phyloP scores from a whole-genome alignment of 2,797 vertebrate genomes.

The Agapornis canus region DNA sequence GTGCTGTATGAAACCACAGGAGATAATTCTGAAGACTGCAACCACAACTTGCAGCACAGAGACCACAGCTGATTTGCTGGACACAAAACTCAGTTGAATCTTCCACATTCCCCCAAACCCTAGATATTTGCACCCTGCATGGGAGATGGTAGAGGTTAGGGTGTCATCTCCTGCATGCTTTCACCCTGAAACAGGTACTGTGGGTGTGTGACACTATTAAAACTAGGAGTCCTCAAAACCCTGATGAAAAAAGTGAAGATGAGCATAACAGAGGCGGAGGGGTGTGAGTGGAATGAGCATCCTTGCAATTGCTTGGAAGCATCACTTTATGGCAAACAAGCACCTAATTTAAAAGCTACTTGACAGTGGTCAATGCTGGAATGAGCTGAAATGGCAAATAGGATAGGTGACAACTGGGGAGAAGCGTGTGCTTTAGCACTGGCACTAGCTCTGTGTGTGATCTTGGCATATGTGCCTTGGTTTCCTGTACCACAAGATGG shows the following conservation, averaged over 20 bases:
- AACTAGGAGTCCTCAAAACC: background rate
- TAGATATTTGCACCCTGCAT: fast-evolving
- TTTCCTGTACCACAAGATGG: background rate
- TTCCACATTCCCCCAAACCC: background rate
- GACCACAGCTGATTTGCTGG: background rate
- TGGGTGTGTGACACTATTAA: background rate
- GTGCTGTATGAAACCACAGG: background rate
- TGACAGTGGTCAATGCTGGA: background rate
- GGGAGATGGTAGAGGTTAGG: background rate
- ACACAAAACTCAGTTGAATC: background rate
- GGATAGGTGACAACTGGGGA: background rate
- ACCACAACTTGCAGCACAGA: background rate
- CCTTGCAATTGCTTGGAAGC: background rate
- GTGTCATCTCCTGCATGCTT: background rate
- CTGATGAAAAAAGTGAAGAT: background rate
- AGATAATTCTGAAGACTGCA: background rate
- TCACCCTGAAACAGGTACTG: background rate
- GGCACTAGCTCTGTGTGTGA: background rate
- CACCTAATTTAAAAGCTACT: background rate
- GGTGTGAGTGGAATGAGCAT: background rate
- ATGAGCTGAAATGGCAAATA: background rate
- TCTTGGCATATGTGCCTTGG: background rate
- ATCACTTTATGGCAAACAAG: background rate
- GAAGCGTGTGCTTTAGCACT: background rate
- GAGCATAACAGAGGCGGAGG: background rate